Evolutionary conservation across 2,113 vertebrate species (phyloP).

Genomic region (Trogon melanurus): DNA sequence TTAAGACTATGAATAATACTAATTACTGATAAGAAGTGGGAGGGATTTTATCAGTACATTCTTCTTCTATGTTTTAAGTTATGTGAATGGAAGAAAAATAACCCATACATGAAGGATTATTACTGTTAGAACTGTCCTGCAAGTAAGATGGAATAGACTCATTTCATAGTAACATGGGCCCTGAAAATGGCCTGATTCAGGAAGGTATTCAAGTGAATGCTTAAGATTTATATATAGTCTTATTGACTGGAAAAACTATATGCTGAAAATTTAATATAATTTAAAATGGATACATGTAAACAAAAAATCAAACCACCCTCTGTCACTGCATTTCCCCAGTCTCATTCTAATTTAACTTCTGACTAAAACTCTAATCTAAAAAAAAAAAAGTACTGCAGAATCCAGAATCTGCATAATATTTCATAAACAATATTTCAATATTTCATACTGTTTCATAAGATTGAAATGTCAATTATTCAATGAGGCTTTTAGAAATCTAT

Average conservation of each 20-base stretch:
- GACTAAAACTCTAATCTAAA: background rate
- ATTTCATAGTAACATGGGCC: background rate
- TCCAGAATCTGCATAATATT: background rate
- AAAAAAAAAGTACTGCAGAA: background rate
- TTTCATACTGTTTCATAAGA: background rate
- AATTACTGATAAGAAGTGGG: background rate
- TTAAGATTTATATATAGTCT: background rate
- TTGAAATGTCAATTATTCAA: conserved; percentile 11
- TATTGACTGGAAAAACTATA: background rate
- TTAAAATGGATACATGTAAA: background rate
- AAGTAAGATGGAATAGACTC: background rate
- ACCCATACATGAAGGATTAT: background rate
- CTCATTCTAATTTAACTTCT: background rate
- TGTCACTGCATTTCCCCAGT: background rate
- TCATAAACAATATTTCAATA: background rate
- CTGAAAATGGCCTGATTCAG: background rate
- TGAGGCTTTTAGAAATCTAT: background rate
- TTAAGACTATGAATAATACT: background rate
- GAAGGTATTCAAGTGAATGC: background rate
- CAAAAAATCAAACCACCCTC: background rate
- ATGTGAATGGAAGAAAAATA: background rate
- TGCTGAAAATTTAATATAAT: background rate
- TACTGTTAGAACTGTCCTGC: background rate
- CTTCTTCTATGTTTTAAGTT: background rate
- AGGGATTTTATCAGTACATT: background rate